Conservation (phyloP, 1,140 invertebrate genomes). For the Cepaea nemoralis region DNA sequence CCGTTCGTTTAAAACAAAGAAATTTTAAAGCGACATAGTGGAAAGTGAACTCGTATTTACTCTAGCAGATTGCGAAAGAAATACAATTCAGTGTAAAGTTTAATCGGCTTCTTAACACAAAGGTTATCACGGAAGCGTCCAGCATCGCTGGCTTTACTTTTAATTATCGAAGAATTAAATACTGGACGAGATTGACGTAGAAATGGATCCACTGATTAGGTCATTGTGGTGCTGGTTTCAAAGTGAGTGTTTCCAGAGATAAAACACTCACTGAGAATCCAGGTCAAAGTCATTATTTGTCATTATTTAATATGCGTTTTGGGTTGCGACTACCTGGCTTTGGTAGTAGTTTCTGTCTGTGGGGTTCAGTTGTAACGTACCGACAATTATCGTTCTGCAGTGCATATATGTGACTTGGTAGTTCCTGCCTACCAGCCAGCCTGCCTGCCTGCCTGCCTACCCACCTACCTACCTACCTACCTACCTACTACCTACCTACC, state of each 20-base stretch:
- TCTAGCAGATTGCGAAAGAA: neutral
- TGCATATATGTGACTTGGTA: too few relatives aligned
- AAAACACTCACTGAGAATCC: neutral
- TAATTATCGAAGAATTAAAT: slow-evolving; percentile 1
- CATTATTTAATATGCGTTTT: neutral
- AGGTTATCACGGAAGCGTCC: neutral
- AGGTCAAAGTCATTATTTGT: neutral
- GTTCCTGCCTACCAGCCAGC: too few relatives aligned
- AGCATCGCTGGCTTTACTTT: neutral
- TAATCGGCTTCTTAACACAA: neutral
- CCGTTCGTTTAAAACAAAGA: slow-evolving; percentile 20
- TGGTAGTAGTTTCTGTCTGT: too few relatives aligned
- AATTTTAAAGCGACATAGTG: neutral
- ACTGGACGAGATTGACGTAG: neutral
- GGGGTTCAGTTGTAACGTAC: too few relatives aligned
- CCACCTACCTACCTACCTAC: too few relatives aligned
- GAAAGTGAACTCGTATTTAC: slow-evolving; percentile 3
- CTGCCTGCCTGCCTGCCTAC: too few relatives aligned
- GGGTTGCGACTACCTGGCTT: too few relatives aligned
- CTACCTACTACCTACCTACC: too few relatives aligned
- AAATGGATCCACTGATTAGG: neutral
- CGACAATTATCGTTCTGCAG: too few relatives aligned
- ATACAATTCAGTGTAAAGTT: neutral
- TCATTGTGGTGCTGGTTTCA: neutral
- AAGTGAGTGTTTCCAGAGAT: neutral